Conservation (phyloP, 2,113 vertebrate species). For the Oncorhynchus masou region DNA sequence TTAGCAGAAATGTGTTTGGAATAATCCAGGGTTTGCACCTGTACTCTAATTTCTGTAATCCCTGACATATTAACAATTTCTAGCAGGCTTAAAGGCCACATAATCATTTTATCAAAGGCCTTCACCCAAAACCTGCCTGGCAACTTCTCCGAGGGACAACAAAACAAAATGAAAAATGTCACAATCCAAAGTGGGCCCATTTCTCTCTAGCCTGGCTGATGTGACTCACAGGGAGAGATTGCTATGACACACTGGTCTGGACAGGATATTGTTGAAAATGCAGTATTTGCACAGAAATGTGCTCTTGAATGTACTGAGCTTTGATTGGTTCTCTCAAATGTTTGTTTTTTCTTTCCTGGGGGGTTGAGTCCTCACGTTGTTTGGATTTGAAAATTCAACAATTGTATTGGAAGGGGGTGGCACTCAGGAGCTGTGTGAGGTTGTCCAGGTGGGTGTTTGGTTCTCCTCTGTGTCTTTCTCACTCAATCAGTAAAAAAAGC, state of each 20-base stretch:
- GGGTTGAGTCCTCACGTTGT: too few relatives aligned
- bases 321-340: too few relatives aligned
- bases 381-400: too few relatives aligned
- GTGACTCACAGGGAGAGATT: background rate
- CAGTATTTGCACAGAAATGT: too few relatives aligned
- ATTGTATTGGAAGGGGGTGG: too few relatives aligned
- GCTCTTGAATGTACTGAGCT: too few relatives aligned
- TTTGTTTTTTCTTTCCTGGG: too few relatives aligned
- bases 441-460: too few relatives aligned
- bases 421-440: too few relatives aligned
- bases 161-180: background rate
- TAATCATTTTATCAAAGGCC: conserved; percentile 42
- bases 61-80: conserved; percentile 41
- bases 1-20: conserved; percentile 32
- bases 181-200: background rate
- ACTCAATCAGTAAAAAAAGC: too few relatives aligned
- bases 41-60: conserved; percentile 32
- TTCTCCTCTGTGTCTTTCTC: too few relatives aligned
- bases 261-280: background rate
- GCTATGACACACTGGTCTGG: conserved; percentile 16
- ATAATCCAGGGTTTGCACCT: conserved; percentile 23
- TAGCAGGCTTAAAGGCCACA: conserved; percentile 40
- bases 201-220: conserved; percentile 4
- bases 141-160: conserved; percentile 15
- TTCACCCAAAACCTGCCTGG: conserved; percentile 27